Percentiles rank a stretch among this genome's conserved stretches.
These are phyloP conservation scores for Pipra filicauda DNA, from an alignment of 2,113 vertebrate species.

Conservation along the genomic window DNA sequence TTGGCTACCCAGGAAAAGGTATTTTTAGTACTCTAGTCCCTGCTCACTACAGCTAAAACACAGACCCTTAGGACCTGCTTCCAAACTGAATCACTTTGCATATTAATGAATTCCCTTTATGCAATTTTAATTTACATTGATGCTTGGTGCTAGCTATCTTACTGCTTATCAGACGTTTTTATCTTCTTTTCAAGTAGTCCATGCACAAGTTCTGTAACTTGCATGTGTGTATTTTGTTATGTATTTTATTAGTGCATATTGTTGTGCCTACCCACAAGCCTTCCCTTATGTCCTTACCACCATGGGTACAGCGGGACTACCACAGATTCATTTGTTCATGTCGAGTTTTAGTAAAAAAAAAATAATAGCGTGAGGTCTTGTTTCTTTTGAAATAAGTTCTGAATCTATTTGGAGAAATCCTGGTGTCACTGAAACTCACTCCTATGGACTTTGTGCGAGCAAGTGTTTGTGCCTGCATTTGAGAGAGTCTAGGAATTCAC, in stretches of 20 bases:
- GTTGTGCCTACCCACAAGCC: background rate
- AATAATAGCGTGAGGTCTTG: rapidly evolving
- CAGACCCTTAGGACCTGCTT: background rate
- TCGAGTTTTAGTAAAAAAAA: background rate
- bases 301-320: background rate
- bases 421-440: background rate
- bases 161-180: background rate
- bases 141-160: background rate
- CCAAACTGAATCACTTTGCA: background rate
- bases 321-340: background rate
- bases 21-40: background rate
- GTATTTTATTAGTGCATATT: background rate
- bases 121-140: background rate
- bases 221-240: background rate
- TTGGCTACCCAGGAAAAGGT: background rate
- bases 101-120: background rate
- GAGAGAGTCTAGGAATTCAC: background rate
- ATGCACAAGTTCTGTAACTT: background rate
- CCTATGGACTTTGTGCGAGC: background rate
- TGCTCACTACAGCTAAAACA: background rate
- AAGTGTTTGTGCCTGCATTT: background rate
- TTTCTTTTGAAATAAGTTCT: background rate
- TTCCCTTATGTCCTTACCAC: background rate
- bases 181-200: background rate
- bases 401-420: background rate